Base-by-base conservation (phyloP, 2,888 invertebrate species). In the Chloroclysta siterata region DNA sequence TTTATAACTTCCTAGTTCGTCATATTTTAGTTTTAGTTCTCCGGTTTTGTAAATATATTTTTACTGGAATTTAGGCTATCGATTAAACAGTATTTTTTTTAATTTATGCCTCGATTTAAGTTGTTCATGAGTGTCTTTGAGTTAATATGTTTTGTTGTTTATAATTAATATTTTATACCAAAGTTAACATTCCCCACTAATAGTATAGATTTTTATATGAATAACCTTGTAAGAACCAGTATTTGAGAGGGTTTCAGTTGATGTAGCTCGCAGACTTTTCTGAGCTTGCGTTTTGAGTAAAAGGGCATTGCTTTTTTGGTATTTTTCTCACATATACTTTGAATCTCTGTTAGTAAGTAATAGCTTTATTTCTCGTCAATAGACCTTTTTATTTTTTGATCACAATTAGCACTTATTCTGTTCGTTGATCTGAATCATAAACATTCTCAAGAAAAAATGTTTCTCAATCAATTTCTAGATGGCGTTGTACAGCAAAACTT, bases 181-280 rank as follows among this genome's bases (percentile, higher is more conserved):
- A 95, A 95, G 95, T 95, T 94, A 95, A 95, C 95, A 95, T 95
- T 95, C 95, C 95, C 94, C 94, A 94, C 91, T 92, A 90, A 90
- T 92, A 92, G 90, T 79, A 76, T 91, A 91, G 87, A 75, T 79
- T 80, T 83, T 88, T 83, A 82, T 82, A 72, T 72, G 73, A 71
- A 57, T 74, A 78, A 75, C 64, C 65, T 70, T 62, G 50, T 50
- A 69, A 63, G 73, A 78, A 78, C 69, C 81, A 81, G 79, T 78
- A 79, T 82, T 77, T 65, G 72, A 73, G 75, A 73, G 77, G 70
- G 77, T 82, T 84, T 78, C 80, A 84, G 80, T 81, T 81, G 80
- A 82, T 75, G 73, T 73, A 78, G 76, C 77, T 81, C 75, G 76
- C 78, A 85, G 83, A 85, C 81, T 80, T 77, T 80, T 88, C 85